Evolutionary conservation across 2,797 vertebrate genomes (phyloP), one percentile per base, ranked within the genome.

Genomic region (Poecilia velifera): DNA sequence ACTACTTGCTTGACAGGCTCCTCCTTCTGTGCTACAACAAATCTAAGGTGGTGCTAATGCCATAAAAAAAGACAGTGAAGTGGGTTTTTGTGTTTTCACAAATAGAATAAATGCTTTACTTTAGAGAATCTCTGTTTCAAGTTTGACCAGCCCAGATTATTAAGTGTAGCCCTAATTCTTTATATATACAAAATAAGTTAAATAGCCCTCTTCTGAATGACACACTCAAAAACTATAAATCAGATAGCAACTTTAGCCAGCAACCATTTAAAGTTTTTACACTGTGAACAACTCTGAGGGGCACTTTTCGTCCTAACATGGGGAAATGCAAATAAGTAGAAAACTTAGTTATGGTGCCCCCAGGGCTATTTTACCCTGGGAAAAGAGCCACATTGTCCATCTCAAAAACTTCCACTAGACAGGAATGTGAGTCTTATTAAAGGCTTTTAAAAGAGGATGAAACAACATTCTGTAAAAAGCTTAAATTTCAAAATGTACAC

Each of bases 401-500:
- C 1, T 70, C 39, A 70, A n/a, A 66, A 70, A 43, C 66, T 10
- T 22, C 22, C 4, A n/a, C 4, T n/a, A 4, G 39, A 41, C 2
- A 25, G 14, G 39, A 39, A 55, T 59, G 53, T 55, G 22, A 25
- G 16, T 55, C 73, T 25, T 82, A 68, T 76, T 25, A 70, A 72
- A 20, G 20, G 41, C 68, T 72, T 41, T 22, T 5, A 41, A 57
- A 31, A 25, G 55, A 73, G 13, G 6, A 6, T 31, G 1, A 53
- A 39, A 36, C 36, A 22, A 53, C 59, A 34, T 62, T 62, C 31
- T 22, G 34, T 39, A 39, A 22, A 34, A 66, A 66, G 62, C 34
- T 39, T 66, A 36, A 39, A 36, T 39, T 66, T 39, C 62, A 6
- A 43, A n/a, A 43, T 43, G 77, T 76, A 14, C 45, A 84, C 72